Evolutionary conservation across 1,140 invertebrate genomes (phyloP), one percentile per base, ranked within the genome.

Genomic region (Phymastichus coffea): DNA sequence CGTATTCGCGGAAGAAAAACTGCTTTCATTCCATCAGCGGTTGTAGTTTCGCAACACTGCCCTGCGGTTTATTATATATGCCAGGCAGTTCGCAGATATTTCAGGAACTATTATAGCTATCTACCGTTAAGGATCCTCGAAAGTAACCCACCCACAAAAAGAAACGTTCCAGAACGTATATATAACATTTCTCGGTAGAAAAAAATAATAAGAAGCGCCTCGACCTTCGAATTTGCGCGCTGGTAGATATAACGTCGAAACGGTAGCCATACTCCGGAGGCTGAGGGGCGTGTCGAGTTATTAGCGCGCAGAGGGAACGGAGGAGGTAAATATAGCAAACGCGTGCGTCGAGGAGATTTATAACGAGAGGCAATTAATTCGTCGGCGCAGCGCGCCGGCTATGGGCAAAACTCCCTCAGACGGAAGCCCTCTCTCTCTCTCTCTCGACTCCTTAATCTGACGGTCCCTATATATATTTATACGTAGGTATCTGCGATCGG

Each of bases 281-380:
- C 47, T n/a, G 38, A 44, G 9, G 49, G 49, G 49, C 49, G 49
- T 53, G 49, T 53, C 57, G 41, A 15, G 43, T 60, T 53, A 60
- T 60, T 58, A 58, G 57, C 47, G 28, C 35, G 25, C 14, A 8
- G 4, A 22, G 15, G 17, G 14, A 17, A 20, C 10, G 14, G n/a
- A n/a, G n/a, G n/a, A n/a, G n/a, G n/a, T n/a, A n/a, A n/a, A n/a
- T n/a, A n/a, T n/a, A n/a, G n/a, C n/a, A n/a, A n/a, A n/a, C n/a
- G n/a, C 17, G 14, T 9, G 25, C 2, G 10, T 6, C 19, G 48
- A 53, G 52, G 43, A 60, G 48, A 53, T 53, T 60, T 53, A 53
- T 60, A 60, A 53, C 57, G 57, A 60, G 49, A 53, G 57, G 49
- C 49, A 60, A 60, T 60, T 60, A 60, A 60, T 51, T 58, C 40